Conservation (phyloP, 2,797 vertebrate genomes). For the Chromis chromis region DNA sequence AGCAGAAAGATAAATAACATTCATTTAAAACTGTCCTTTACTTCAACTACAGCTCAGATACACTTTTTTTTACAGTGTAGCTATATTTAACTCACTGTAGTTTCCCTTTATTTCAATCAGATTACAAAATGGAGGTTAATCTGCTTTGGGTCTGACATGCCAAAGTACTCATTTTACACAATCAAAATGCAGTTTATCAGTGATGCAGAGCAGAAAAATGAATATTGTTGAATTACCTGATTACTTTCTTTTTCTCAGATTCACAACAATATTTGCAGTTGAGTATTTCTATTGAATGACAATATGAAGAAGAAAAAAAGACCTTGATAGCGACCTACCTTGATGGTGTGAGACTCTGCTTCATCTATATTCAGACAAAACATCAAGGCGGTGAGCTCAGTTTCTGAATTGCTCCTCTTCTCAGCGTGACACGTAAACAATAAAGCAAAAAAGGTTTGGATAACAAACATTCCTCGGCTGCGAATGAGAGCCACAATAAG, state of each 20-base stretch:
- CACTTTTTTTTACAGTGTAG: neutral
- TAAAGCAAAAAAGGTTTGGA: constrained; percentile 31
- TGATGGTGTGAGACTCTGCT: constrained; percentile 20
- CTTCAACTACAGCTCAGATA: no score
- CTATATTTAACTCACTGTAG: neutral
- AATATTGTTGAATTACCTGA: neutral
- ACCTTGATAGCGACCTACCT: constrained; percentile 25
- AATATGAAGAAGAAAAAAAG: constrained; percentile 18
- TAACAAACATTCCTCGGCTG: constrained; percentile 33
- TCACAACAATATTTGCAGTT: neutral
- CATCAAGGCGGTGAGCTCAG: constrained; percentile 30
- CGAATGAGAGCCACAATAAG: constrained; percentile 22
- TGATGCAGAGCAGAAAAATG: neutral
- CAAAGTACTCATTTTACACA: neutral
- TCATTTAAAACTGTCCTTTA: no score
- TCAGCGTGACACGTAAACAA: constrained; percentile 45
- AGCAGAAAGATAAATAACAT: no score
- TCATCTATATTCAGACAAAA: constrained; percentile 44
- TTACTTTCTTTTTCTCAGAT: neutral
- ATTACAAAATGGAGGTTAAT: no score
- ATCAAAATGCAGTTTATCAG: neutral
- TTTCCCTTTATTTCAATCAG: no score
- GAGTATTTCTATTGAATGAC: neutral
- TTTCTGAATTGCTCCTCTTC: constrained; percentile 42
- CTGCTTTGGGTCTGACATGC: no score